phyloP scores from a whole-genome alignment of 2,888 invertebrate species.

The Nemotelus pantherinus region DNA sequence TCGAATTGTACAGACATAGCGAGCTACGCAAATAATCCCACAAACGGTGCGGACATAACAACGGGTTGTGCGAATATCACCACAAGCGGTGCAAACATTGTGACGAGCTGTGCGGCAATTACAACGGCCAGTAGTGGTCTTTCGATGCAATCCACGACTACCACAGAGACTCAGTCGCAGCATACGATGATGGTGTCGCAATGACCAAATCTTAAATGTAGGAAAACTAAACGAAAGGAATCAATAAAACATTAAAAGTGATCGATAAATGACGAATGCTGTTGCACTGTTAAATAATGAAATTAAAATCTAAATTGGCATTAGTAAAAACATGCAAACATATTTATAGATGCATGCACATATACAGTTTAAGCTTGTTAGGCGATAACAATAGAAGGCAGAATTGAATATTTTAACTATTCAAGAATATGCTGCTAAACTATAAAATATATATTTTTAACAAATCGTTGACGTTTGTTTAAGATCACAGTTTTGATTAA shows the following conservation, averaged over 20 bases:
- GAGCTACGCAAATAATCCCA: too few relatives aligned
- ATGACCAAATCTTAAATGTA: constrained; percentile 44
- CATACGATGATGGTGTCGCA: constrained; percentile 44
- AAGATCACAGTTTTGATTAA: too few relatives aligned
- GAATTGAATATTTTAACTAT: too few relatives aligned
- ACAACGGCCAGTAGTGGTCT: constrained; percentile 53
- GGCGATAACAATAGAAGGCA: not conserved
- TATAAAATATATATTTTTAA: too few relatives aligned
- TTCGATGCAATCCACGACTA: constrained; percentile 48
- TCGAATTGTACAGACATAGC: too few relatives aligned
- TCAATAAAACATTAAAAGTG: not conserved
- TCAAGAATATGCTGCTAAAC: too few relatives aligned
- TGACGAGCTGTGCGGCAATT: constrained; percentile 54
- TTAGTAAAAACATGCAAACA: not conserved
- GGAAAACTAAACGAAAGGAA: not conserved
- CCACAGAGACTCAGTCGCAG: constrained; percentile 43
- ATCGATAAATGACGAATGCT: not conserved
- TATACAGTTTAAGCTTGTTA: not conserved
- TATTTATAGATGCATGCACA: not conserved
- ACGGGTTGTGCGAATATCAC: too few relatives aligned
- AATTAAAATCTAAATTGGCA: not conserved
- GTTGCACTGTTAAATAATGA: not conserved
- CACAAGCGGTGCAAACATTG: constrained; percentile 13
- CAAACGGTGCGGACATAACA: too few relatives aligned
- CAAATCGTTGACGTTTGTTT: too few relatives aligned